phyloP scores from a whole-genome alignment of 2,113 vertebrate genomes.

The Oncorhynchus tshawytscha region DNA sequence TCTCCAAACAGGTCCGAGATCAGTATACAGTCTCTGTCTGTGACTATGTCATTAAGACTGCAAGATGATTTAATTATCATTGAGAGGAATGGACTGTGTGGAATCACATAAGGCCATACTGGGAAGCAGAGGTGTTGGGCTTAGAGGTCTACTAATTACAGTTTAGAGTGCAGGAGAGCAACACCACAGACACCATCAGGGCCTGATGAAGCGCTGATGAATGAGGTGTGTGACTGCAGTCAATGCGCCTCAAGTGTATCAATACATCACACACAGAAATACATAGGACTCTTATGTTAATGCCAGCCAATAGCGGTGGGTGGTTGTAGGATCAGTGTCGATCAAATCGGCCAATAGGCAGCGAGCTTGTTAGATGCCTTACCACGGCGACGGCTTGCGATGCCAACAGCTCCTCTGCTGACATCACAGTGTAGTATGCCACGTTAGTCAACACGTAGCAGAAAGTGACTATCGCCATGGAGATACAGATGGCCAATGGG shows the following conservation, averaged over 20 bases:
- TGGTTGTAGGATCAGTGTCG: background rate
- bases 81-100: slow-evolving; percentile 22
- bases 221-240: slow-evolving; percentile 5
- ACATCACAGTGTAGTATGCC: slow-evolving; percentile 92
- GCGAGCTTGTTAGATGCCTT: slow-evolving; percentile 45
- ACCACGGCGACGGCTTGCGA: slow-evolving; percentile 94
- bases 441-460: slow-evolving; percentile 93
- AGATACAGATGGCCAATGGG: slow-evolving; percentile 93
- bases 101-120: slow-evolving; percentile 47
- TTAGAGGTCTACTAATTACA: slow-evolving; percentile 36
- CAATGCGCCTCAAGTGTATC: background rate
- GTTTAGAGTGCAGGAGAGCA: slow-evolving; percentile 34
- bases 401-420: slow-evolving; percentile 83
- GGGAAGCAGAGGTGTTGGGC: slow-evolving; percentile 35
- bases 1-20: background rate
- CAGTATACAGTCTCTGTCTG: slow-evolving; percentile 20
- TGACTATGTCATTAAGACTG: background rate
- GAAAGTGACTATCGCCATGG: slow-evolving; percentile 89
- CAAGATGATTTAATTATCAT: slow-evolving; percentile 46
- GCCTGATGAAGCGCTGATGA: slow-evolving; percentile 31
- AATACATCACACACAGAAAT: background rate
- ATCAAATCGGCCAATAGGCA: background rate
- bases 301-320: background rate
- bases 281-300: no score
- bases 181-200: background rate